These are phyloP conservation scores for Bubo scandiacus DNA, from an alignment of 2,113 vertebrate species.

Conservation along the genomic window DNA sequence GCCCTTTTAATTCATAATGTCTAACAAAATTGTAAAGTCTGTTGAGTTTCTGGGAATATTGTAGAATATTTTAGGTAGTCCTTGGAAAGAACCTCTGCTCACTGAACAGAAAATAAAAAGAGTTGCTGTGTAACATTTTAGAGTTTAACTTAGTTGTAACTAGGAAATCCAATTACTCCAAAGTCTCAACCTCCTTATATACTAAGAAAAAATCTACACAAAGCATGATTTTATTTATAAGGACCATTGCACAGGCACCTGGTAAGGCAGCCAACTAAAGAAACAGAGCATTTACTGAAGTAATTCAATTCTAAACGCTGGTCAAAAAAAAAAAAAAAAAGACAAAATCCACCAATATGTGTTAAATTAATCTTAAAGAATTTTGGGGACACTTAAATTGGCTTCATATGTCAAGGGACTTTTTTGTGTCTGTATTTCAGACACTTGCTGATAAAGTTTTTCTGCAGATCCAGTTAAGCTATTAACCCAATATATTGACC, in stretches of 20 bases:
- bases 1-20: neutral
- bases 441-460: neutral
- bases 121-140: neutral
- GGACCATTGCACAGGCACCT: neutral
- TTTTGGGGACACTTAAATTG: neutral
- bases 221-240: neutral
- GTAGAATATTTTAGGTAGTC: constrained; percentile 15
- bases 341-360: neutral
- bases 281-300: neutral
- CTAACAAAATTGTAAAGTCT: constrained; percentile 16
- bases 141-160: neutral
- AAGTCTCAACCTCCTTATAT: neutral
- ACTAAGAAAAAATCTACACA: neutral
- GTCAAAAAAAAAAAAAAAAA: neutral
- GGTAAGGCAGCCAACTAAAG: neutral
- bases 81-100: neutral
- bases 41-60: constrained; percentile 22
- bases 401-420: neutral
- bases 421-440: neutral
- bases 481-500: neutral
- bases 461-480: neutral
- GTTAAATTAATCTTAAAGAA: neutral
- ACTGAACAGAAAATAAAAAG: constrained; percentile 47
- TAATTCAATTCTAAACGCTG: neutral
- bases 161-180: neutral